These are phyloP conservation scores for Cephalopterus ornatus DNA, from an alignment of 2,113 vertebrate species.

Conservation along the genomic window DNA sequence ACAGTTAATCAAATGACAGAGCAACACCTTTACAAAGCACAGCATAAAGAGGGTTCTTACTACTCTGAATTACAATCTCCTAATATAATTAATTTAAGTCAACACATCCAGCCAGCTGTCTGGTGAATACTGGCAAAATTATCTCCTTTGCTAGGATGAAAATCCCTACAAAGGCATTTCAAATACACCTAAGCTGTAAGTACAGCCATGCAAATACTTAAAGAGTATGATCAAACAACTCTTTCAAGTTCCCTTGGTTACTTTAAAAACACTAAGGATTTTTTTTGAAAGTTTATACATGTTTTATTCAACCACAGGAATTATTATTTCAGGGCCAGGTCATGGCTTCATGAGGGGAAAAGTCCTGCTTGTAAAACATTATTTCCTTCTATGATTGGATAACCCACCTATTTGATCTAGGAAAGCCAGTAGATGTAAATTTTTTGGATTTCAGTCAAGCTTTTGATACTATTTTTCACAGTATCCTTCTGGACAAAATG, in stretches of 20 bases:
- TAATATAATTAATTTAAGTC: background rate
- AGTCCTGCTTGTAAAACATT: background rate
- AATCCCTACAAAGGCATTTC: background rate
- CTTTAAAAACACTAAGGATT: background rate
- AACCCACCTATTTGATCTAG: background rate
- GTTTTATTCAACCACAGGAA: background rate
- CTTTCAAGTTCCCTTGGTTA: background rate
- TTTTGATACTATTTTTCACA: background rate
- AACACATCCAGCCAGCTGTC: background rate
- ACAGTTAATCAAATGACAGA: background rate
- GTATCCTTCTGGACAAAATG: background rate
- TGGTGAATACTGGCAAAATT: background rate
- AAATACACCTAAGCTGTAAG: background rate
- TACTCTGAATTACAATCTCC: background rate
- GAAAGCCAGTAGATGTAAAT: background rate
- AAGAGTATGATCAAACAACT: background rate
- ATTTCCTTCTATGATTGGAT: fast-evolving
- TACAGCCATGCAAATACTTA: background rate
- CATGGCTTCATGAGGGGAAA: background rate
- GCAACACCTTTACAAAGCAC: background rate
- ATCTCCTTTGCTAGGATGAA: background rate
- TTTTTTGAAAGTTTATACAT: background rate
- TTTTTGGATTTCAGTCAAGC: background rate
- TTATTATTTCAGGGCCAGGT: background rate
- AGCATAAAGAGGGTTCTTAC: background rate